Base-by-base conservation (phyloP, 1,140 invertebrate genomes). In the Neoseiulus cucumeris region DNA sequence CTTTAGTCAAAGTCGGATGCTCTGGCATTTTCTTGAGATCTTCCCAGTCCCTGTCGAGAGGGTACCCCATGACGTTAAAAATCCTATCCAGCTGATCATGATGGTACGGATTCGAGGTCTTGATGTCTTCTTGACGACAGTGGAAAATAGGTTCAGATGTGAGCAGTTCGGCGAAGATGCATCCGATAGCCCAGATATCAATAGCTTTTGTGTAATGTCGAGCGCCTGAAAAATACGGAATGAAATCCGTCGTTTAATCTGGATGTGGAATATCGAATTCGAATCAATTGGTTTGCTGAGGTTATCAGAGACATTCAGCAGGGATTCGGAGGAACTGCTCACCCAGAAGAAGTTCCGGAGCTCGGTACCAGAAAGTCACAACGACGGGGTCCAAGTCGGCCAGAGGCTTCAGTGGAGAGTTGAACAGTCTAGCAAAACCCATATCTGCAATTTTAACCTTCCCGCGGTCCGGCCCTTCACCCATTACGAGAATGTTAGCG, bases 11-110 rank as follows among this genome's bases (percentile, higher is more conserved):
- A 7, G 91, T 96, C 33, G 85, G 84, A 82, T 98, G 91, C 76
- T 99, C 95, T 5, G 96, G 96, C 96, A 99, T 99, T 80, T 97
- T 98, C 71, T 89, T 87, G 67, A 99, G 97, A 75, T 99, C 96
- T 76, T 97, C 93, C 96, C 96, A 99, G 73, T 98, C 95, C 78
- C 96, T 95, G 73, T 98, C 94, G 74, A 85, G 81, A 20, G 96
- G 96, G 77, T 97, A 99, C 28, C 96, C 96, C 95, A 99, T 99
- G 0, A 99, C 94, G 80, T 93, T 95, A 76, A 99, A 99, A 78
- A 99, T 99, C 74, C 94, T 82, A 78, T 98, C 93, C 64, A 99
- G 78, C 75, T 99, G 96, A 78, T 99, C 96, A 74, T 98, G 94
- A 78, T 99, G 96, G 76, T 99, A 99, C 6, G 96, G 96, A 82